Conservation (phyloP, 2,888 invertebrate species). For the Serripes groenlandicus region DNA sequence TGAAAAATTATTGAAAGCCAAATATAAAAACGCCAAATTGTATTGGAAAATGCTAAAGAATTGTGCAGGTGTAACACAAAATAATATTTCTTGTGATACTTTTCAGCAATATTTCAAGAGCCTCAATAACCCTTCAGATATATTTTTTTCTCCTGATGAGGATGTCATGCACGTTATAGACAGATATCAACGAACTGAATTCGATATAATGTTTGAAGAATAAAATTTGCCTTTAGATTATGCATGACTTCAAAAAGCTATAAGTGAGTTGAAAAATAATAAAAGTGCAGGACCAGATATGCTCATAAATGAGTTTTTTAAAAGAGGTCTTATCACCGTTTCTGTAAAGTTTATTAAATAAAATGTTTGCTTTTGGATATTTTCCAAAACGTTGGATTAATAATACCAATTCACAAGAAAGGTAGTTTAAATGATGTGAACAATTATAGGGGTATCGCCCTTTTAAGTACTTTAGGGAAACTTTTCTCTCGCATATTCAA, state of each 20-base stretch:
- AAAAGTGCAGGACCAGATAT: constrained; percentile 23
- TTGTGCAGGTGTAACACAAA: background rate
- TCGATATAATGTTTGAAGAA: constrained; percentile 30
- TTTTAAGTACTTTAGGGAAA: constrained; percentile 31
- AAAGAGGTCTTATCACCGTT: no score
- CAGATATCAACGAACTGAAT: constrained; percentile 24
- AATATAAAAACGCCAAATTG: constrained; percentile 21
- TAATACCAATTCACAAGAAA: constrained; percentile 33
- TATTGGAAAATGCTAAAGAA: constrained; percentile 38
- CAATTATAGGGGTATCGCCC: constrained; percentile 35
- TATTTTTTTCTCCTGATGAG: constrained; percentile 16
- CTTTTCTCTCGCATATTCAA: constrained; percentile 37
- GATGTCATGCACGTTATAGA: constrained; percentile 28
- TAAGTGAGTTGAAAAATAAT: constrained; percentile 11
- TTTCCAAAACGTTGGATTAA: constrained; percentile 29
- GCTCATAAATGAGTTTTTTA: constrained; percentile 31
- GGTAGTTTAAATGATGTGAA: constrained; percentile 30
- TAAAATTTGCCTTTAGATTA: background rate
- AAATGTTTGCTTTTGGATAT: constrained; percentile 2
- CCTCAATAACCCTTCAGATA: constrained; percentile 7
- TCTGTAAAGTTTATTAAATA: constrained; percentile 20
- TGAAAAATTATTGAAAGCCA: background rate
- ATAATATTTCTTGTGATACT: background rate
- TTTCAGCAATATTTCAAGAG: constrained; percentile 24
- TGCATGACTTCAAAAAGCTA: background rate